Evolutionary conservation across 2,113 vertebrate species (phyloP), one percentile per base, ranked within the genome.

Genomic region (Alouatta palliata): DNA sequence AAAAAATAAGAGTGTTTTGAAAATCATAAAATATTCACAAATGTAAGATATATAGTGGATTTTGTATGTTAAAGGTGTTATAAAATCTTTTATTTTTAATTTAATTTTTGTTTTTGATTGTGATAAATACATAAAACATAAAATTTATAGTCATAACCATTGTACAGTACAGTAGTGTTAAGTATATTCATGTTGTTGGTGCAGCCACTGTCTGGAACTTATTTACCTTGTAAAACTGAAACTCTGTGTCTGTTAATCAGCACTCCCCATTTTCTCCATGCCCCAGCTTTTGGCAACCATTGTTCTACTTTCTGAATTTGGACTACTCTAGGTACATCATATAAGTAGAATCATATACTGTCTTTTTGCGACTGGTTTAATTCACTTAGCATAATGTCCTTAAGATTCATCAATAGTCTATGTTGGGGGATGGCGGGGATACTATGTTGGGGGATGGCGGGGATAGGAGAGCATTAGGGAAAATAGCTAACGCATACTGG

Each of bases 181-280:
- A 10, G 73, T 25, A 23, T 25, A 17, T 23, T 68, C 45, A 6
- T 16, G 0, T 2, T 27, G 56, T 19, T 5, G 35, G 21, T 21
- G 0, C 14, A 30, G 4, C 8, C 1, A 3, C 4, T 9, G 14
- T 70, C 11, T 2, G 49, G 58, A 12, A 47, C 17, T 8, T 92
- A n/a, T 12, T 35, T 17, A 5, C 91, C 40, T 47, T 27, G 73
- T 12, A 30, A n/a, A 76, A 85, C n/a, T 3, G 43, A 37, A 35
- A 8, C 61, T n/a, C 16, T 2, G 1, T 14, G 5, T 32, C 61
- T 2, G 0, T 30, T 3, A 25, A 9, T 27, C 2, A 30, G 4
- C 10, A 49, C 10, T 16, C 30, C 4, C 20, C 2, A 0, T 23
- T n/a, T 71, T 25, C 5, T 19, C 21, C 13, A 1, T 64, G 27